Percentiles rank a stretch among this genome's conserved stretches.
These are phyloP conservation scores for Clivina fossor DNA, from an alignment of 2,888 invertebrate genomes.

Conservation along the genomic window DNA sequence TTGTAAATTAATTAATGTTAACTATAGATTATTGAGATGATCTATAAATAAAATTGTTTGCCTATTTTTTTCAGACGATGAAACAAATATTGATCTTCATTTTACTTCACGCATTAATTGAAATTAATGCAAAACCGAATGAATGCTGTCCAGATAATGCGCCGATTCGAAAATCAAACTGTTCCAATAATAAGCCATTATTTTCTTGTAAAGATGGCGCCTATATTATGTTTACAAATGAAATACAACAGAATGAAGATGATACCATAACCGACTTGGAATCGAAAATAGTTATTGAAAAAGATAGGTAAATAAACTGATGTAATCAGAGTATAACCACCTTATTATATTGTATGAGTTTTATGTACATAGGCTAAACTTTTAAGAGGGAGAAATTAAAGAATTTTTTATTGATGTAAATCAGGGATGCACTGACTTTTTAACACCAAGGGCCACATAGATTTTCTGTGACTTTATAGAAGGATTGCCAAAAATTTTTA, in stretches of 20 bases:
- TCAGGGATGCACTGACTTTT: no score
- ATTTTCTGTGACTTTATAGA: no score
- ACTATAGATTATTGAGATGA: no score
- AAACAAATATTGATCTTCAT: not conserved
- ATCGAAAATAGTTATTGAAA: not conserved
- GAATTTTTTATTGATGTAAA: no score
- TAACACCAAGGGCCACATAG: no score
- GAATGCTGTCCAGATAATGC: constrained; percentile 10
- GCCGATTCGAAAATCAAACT: not conserved
- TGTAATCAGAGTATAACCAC: no score
- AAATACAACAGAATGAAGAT: constrained; percentile 6
- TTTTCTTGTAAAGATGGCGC: constrained; percentile 8
- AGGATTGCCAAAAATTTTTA: no score
- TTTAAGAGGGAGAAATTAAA: no score
- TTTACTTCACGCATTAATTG: not conserved
- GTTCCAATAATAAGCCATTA: not conserved
- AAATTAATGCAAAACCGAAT: constrained; percentile 13
- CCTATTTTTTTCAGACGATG: not conserved
- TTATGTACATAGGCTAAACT: no score
- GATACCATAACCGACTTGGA: constrained; percentile 4
- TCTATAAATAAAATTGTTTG: not conserved
- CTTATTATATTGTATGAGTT: no score
- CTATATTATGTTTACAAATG: not conserved
- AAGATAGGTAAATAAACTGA: constrained; percentile 11
- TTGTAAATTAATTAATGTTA: no score